Evolutionary conservation across 1,140 invertebrate species (phyloP).

Genomic region (Aphelinus certus): DNA sequence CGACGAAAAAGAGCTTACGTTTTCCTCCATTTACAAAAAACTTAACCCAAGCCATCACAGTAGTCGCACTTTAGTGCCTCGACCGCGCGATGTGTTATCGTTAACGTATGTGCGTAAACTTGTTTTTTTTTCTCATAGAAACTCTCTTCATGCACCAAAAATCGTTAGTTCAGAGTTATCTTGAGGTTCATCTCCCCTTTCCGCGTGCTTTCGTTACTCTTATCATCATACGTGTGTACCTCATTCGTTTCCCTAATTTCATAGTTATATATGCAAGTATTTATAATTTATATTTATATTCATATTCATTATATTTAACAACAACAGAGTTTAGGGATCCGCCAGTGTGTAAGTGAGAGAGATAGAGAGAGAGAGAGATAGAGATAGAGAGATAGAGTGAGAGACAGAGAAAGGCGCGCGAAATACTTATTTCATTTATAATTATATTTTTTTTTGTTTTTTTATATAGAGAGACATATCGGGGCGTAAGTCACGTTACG

Average conservation of each 20-base stretch:
- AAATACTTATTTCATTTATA: slow-evolving; percentile 13
- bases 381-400: slow-evolving; percentile 10
- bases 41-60: neutral
- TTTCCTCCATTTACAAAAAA: too few relatives aligned
- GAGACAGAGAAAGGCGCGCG: neutral
- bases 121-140: too few relatives aligned
- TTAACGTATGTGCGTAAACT: slow-evolving; percentile 6
- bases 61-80: neutral
- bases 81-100: neutral
- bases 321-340: slow-evolving; percentile 16
- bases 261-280: neutral
- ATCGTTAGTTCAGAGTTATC: too few relatives aligned
- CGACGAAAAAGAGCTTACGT: too few relatives aligned
- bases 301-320: slow-evolving; percentile 6
- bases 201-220: too few relatives aligned
- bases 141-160: neutral
- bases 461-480: neutral
- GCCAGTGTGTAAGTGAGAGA: slow-evolving; percentile 5
- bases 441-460: slow-evolving; percentile 15
- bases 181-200: too few relatives aligned
- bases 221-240: too few relatives aligned
- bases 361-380: slow-evolving; percentile 11
- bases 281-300: slow-evolving; percentile 10
- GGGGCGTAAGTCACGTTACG: too few relatives aligned
- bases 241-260: too few relatives aligned